A percentile compares a stretch with the other conserved stretches of the same genome.
Evolutionary conservation across 1,140 invertebrate species (phyloP).

Genomic region (Brachionus sp.): DNA sequence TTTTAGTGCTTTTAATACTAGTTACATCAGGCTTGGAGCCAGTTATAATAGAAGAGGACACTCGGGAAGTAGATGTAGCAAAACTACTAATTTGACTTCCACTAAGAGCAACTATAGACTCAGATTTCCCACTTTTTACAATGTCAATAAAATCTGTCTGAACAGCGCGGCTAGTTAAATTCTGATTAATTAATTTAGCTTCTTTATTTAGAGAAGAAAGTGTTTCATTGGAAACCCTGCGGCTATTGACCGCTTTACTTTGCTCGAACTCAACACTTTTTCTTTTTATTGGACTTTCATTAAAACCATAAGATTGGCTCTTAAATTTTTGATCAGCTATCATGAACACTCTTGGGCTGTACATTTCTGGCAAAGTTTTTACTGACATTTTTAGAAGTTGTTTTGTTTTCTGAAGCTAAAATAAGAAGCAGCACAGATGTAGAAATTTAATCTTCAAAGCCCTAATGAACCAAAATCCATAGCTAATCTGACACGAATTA

Average conservation of each 20-base stretch:
- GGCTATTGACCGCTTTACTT: background rate
- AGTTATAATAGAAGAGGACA: background rate
- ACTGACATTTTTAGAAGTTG: background rate
- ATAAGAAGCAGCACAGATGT: background rate
- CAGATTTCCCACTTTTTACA: slow-evolving; percentile 14
- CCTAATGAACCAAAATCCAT: slow-evolving; percentile 7
- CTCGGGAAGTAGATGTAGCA: slow-evolving; percentile 10
- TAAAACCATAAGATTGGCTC: slow-evolving; percentile 1
- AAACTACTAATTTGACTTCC: slow-evolving; percentile 43
- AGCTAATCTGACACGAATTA: slow-evolving; percentile 27
- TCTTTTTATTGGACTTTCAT: background rate
- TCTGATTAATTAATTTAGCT: background rate
- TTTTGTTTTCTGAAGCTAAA: background rate
- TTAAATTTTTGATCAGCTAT: slow-evolving; percentile 8
- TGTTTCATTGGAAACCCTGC: background rate
- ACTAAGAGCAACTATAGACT: slow-evolving; percentile 29
- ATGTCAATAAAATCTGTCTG: slow-evolving; percentile 31
- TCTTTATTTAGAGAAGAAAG: background rate
- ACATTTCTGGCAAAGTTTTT: background rate
- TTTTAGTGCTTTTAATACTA: slow-evolving; percentile 1
- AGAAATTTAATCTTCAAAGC: slow-evolving; percentile 7
- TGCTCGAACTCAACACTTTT: background rate
- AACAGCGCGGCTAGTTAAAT: background rate
- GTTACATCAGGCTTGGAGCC: background rate
- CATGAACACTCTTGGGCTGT: background rate